Evolutionary conservation across 2,113 vertebrate genomes (phyloP), one percentile per base, ranked within the genome.

Genomic region (Gila orcuttii): DNA sequence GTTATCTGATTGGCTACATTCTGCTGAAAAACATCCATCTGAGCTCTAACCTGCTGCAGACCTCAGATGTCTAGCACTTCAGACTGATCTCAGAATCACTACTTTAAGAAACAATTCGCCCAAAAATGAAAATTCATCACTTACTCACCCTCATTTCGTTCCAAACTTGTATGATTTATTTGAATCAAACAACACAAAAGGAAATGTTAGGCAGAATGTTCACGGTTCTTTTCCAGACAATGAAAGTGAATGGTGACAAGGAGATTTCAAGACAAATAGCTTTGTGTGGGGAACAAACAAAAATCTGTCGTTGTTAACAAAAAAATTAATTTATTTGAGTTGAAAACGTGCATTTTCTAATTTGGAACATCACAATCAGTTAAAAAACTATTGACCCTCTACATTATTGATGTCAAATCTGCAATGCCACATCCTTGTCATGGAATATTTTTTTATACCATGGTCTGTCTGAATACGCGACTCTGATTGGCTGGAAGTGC

Each of bases 1-100:
- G 21, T 73, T 39, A 57, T 39, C 47, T 21, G 36, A 47, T n/a
- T 5, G 21, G 68, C 68, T 42, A n/a, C 21, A n/a, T 42, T 73
- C 69, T 77, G 75, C 50, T 55, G 50, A 77, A 77, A 77, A 77
- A 55, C 73, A 25, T 75, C 42, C 75, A 77, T 77, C 50, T 31
- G 36, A 42, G 36, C 69, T 10, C 33, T 10, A 28, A 55, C 75
- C 42, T 50, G 73, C 73, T 17, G 42, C 42, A 75, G 73, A 75
- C n/a, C 13, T 75, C 73, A 17, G 42, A 50, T 75, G 73, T 74
- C n/a, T 45, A 74, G n/a, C 42, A 25, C 71, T 47, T 75, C n/a
- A 75, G 42, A 75, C n/a, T 50, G 71, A 75, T 50, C 71, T 47
- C 71, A 75, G 71, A 39, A 47, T 77, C 50, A 31, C 47, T 77